These are phyloP conservation scores for Lymantria dispar DNA, from an alignment of 2,888 invertebrate genomes.

Conservation along the genomic window DNA sequence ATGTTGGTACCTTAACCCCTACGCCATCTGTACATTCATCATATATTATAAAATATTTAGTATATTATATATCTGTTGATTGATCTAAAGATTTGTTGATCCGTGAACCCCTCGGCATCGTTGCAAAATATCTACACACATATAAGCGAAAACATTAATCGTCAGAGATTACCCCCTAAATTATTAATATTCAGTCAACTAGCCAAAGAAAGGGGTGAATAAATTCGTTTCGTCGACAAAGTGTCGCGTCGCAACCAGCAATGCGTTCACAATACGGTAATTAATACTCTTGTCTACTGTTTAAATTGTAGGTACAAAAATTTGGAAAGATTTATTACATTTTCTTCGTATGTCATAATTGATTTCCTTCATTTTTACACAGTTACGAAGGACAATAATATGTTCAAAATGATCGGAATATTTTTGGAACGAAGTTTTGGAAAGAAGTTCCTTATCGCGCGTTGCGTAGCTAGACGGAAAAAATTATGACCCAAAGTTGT, in stretches of 20 bases:
- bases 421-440: too few species aligned
- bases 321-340: conserved; percentile 3
- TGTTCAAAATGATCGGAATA: too few species aligned
- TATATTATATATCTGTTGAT: not conserved
- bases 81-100: not conserved
- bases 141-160: conserved; percentile 56
- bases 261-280: conserved; percentile 73
- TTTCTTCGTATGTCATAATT: too few species aligned
- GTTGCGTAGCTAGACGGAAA: too few species aligned
- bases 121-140: conserved; percentile 26
- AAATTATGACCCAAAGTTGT: too few species aligned
- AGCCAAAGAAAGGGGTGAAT: conserved; percentile 74
- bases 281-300: conserved; percentile 57
- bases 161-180: conserved; percentile 62
- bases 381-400: too few species aligned
- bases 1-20: too few species aligned
- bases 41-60: too few species aligned
- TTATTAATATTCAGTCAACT: conserved; percentile 76
- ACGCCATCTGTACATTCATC: too few species aligned
- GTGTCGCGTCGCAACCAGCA: conserved; percentile 65
- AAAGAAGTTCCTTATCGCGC: too few species aligned
- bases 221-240: conserved; percentile 48
- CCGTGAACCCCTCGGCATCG: not conserved
- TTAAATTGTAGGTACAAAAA: conserved; percentile 2
- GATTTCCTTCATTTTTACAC: too few species aligned